Evolutionary conservation across 2,888 invertebrate species (phyloP).

Genomic region (Capitulum mitella): DNA sequence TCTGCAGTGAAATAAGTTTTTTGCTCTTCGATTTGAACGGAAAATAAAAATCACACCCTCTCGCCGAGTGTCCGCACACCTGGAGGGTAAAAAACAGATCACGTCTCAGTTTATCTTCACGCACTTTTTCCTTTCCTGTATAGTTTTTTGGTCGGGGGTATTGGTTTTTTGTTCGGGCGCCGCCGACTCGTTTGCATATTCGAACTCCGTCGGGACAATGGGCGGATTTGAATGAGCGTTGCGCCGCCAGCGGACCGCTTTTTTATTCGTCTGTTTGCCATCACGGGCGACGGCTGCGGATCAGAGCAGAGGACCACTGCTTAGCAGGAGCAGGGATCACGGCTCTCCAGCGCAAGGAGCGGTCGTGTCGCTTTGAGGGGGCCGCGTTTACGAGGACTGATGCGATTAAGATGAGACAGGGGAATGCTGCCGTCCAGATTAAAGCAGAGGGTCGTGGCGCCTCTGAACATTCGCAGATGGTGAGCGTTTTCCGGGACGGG

Average conservation of each 20-base stretch:
- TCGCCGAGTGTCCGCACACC: not conserved
- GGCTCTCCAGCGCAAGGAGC: no score
- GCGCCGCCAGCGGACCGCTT: not conserved
- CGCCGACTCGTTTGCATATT: constrained; percentile 1
- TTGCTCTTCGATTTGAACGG: not conserved
- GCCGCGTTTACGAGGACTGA: no score
- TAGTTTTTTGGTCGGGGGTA: not conserved
- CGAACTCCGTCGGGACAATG: not conserved
- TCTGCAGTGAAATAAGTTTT: not conserved
- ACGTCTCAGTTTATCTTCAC: constrained; percentile 3
- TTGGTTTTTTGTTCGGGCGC: not conserved
- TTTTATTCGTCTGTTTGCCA: not conserved
- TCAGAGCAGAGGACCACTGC: not conserved
- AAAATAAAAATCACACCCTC: constrained; percentile 19
- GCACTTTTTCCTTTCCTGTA: not conserved
- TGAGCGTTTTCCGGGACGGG: no score
- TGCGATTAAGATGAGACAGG: no score
- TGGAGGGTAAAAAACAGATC: constrained; percentile 10
- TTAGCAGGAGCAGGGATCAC: no score
- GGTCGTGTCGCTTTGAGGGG: no score
- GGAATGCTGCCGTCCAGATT: no score
- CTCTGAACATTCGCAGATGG: no score
- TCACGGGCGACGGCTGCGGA: not conserved
- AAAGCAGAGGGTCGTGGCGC: no score
- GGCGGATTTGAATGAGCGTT: not conserved